phyloP scores from a whole-genome alignment of 2,113 vertebrate genomes.

The Nothoprocta perdicaria region DNA sequence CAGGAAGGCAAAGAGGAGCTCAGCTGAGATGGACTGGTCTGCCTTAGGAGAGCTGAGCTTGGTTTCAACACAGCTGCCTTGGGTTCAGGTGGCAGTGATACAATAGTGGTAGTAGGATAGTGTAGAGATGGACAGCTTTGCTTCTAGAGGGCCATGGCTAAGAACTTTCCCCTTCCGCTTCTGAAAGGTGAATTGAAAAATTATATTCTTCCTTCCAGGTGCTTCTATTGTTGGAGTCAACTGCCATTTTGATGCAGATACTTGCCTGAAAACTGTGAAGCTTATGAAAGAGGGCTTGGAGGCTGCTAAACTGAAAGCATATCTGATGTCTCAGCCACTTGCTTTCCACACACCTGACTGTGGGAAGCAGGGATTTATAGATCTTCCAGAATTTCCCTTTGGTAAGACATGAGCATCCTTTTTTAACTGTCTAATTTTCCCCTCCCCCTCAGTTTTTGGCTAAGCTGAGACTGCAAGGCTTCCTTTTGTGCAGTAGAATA shows the following conservation, averaged over 20 bases:
- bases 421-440: background rate
- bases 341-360: slow-evolving; percentile 96
- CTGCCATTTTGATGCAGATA: slow-evolving; percentile 95
- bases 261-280: slow-evolving; percentile 85
- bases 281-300: slow-evolving; percentile 94
- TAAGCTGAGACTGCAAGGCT: background rate
- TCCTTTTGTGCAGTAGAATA: background rate
- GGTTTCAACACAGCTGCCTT: background rate
- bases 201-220: slow-evolving; percentile 76
- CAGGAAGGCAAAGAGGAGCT: background rate
- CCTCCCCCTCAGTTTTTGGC: rapidly evolving
- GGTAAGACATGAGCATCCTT: slow-evolving; percentile 73
- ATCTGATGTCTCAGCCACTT: slow-evolving; percentile 93
- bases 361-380: slow-evolving; percentile 93
- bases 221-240: slow-evolving; percentile 93
- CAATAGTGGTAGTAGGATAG: background rate
- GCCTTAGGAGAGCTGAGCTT: background rate
- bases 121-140: background rate
- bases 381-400: slow-evolving; percentile 96
- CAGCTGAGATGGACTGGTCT: background rate
- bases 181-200: background rate
- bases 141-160: background rate
- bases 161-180: background rate
- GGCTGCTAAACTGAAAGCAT: slow-evolving; percentile 87
- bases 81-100: background rate